Evolutionary conservation across 2,797 vertebrate species (phyloP).

Genomic region (Pterois miles): DNA sequence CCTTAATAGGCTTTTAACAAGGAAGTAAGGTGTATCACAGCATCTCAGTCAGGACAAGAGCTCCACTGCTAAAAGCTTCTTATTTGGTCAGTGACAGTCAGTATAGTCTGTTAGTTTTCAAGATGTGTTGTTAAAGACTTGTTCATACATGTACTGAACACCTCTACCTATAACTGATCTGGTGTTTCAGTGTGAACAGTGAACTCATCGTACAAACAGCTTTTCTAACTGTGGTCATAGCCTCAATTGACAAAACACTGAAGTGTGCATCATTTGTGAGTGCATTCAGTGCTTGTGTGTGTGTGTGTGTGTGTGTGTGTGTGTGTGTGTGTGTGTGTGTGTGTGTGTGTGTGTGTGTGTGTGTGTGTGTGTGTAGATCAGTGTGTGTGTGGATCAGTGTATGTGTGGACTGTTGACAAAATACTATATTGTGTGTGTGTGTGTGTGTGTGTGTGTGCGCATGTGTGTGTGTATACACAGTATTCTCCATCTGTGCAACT

Average conservation of each 20-base stretch:
- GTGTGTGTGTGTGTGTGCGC: neutral
- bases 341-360: conserved; percentile 8
- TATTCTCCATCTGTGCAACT: neutral
- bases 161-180: neutral
- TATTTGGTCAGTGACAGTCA: neutral
- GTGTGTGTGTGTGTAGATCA: neutral
- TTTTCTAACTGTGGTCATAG: neutral
- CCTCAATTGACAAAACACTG: neutral
- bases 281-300: neutral
- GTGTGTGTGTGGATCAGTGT: neutral
- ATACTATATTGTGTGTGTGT: neutral
- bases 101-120: neutral
- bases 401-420: conserved; percentile 7
- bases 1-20: neutral
- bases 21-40: neutral
- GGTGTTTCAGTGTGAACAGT: neutral
- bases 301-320: conserved; percentile 2
- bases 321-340: neutral
- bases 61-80: neutral
- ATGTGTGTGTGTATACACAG: neutral
- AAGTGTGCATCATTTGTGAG: neutral
- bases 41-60: neutral
- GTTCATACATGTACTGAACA: neutral
- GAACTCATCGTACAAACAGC: neutral
- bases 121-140: neutral